These are phyloP conservation scores for Yasuhikotakia modesta DNA, from an alignment of 2,797 vertebrate species.

Conservation along the genomic window DNA sequence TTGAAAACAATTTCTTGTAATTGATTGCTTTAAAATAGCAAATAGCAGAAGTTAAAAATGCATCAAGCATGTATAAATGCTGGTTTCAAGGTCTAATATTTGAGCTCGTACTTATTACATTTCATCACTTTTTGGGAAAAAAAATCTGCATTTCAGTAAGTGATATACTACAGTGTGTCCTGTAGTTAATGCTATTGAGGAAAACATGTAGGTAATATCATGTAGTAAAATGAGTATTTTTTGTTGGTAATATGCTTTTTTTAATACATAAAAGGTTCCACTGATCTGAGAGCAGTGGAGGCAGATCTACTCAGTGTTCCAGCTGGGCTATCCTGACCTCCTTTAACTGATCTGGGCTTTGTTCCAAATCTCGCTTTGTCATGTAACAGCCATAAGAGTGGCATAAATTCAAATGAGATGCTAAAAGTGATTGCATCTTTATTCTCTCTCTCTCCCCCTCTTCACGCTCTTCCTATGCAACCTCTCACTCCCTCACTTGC, in stretches of 20 bases:
- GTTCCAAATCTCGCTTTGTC: constrained; percentile 67
- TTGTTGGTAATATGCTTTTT: too few species aligned
- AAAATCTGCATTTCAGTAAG: too few species aligned
- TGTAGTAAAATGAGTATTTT: too few species aligned
- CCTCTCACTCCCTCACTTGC: too few species aligned
- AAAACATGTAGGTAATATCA: too few species aligned
- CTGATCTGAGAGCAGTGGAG: constrained; percentile 15
- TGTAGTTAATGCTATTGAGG: too few species aligned
- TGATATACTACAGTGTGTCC: too few species aligned
- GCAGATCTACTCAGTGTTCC: constrained; percentile 49
- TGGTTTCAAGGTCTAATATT: neutral
- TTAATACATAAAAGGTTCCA: neutral
- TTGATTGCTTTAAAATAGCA: neutral
- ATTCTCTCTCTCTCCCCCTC: neutral
- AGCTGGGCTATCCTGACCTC: constrained; percentile 69
- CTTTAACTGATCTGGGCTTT: constrained; percentile 61
- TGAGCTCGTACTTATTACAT: neutral
- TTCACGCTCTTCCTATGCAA: neutral
- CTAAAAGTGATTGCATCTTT: constrained; percentile 51
- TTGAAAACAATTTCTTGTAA: neutral
- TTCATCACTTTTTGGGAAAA: too few species aligned
- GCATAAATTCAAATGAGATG: constrained; percentile 66
- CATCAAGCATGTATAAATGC: neutral
- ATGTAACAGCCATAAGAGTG: constrained; percentile 67
- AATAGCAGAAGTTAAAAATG: neutral